These are phyloP conservation scores for Odocoileus virginianus DNA, from an alignment of 2,113 vertebrate species.

Conservation along the genomic window DNA sequence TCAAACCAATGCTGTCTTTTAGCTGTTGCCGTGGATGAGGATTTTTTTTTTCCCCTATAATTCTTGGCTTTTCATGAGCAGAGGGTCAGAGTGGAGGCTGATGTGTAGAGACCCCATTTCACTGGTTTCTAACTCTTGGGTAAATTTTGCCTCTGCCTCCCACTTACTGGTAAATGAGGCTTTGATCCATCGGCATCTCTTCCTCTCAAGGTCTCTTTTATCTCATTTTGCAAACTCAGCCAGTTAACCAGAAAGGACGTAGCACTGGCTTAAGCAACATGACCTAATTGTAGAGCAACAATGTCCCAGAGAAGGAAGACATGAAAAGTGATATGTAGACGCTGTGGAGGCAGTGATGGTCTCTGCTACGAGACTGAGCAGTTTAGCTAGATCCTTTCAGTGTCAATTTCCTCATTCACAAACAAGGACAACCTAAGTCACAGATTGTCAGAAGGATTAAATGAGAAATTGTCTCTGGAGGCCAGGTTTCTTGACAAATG, in stretches of 20 bases:
- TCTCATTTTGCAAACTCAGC: neutral
- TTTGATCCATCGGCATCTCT: rapidly evolving
- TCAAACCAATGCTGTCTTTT: neutral
- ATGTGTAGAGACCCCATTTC: neutral
- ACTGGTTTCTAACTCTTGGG: neutral
- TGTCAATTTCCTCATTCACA: neutral
- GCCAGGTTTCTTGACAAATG: neutral
- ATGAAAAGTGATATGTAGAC: rapidly evolving
- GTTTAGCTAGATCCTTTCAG: neutral
- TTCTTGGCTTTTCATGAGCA: neutral
- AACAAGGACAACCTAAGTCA: neutral
- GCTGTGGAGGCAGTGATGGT: rapidly evolving
- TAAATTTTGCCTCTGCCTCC: neutral
- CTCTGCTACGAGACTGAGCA: rapidly evolving
- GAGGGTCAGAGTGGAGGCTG: too few relatives aligned
- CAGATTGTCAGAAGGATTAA: neutral
- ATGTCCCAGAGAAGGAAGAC: neutral
- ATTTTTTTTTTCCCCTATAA: too few relatives aligned
- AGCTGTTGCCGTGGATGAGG: neutral
- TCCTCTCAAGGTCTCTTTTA: neutral
- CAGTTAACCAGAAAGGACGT: too few relatives aligned
- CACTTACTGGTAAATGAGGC: neutral
- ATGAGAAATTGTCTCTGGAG: neutral
- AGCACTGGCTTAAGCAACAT: rapidly evolving
- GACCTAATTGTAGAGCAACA: rapidly evolving